Evolutionary conservation across 2,888 invertebrate species (phyloP), one percentile per base, ranked within the genome.

Genomic region (Smittia sp.): DNA sequence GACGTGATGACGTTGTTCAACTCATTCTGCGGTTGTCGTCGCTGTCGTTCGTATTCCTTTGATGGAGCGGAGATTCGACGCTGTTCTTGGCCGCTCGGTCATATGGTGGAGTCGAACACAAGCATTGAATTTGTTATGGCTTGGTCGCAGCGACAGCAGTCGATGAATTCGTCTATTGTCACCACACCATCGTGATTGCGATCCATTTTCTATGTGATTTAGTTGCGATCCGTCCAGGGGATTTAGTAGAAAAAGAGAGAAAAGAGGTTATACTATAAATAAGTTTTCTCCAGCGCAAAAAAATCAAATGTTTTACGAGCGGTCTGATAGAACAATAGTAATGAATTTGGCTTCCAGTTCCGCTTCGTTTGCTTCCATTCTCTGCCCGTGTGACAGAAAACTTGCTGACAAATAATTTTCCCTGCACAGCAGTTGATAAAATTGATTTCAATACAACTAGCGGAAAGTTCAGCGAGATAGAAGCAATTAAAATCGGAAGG

Each of bases 181-280:
- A 93, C 89, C 63, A 93, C 90, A 0, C 93, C 93, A 79, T 93
- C 93, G 76, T 88, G 87, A 81, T 93, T 93, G 77, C 89, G 86
- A 80, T 93, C 93, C 91, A 93, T 91, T 87, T 92, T 92, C 92
- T 92, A 84, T n/a, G 46, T 3, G 13, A 46, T 46, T 39, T 13
- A 39, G 13, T 39, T 39, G 7, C n/a, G n/a, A n/a, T n/a, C n/a
- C 39, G 39, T 39, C 7, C 13, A 39, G 39, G 39, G 13, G 39
- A 39, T 39, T 39, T 7, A 39, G 13, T 39, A 39, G 13, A 39
- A n/a, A n/a, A n/a, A 7, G 39, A 39, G 39, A 39, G 39, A 39
- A 39, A 39, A 39, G 39, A 9, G 39, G 22, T 22, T 15, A 18
- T 6, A 18, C 62, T 11, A 18, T 18, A 18, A 62, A 54, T n/a